Base-by-base conservation (phyloP, 2,113 vertebrate genomes). In the Micromys minutus region DNA sequence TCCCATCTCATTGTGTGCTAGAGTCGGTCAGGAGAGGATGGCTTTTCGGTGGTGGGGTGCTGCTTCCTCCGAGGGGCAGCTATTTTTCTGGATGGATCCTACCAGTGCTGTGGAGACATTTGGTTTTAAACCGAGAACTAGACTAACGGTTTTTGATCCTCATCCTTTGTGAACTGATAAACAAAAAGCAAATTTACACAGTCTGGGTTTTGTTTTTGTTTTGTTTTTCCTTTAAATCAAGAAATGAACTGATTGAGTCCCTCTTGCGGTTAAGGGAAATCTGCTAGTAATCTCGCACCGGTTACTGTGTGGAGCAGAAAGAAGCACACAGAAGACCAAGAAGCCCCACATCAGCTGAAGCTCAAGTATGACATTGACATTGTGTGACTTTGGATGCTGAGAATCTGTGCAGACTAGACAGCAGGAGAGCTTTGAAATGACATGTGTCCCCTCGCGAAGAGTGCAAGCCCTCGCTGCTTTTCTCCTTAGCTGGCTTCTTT, bases 341-440 rank as follows among this genome's bases (percentile, higher is more conserved):
- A 42, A 42, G 4, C 45, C 17, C 39, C 22, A 15, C 16, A 91
- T 63, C 52, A 69, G 12, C 15, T 47, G 34, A 89, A 87, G 24
- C 31, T 57, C 31, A 94, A 92, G 61, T 89, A 71, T 69, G 69
- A 94, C 95, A 96, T 96, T 97, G 94, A 89, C 65, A 94, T 97
- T 97, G 95, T 94, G 96, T 96, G 94, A 65, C 77, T 69, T 97
- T 95, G 87, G 84, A 91, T 65, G n/a, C 90, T 97, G 81, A 96
- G 94, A 96, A 34, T 93, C 6, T 3, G 88, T 93, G 65, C n/a
- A n/a, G n/a, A n/a, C 61, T 95, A 79, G n/a, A 93, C 91, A 92
- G 77, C 63, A 52, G 92, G 59, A 93, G 59, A 94, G 26, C 13
- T 63, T 17, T 34, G 21, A 77, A 69, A 47, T 31, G n/a, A 39